Conservation (phyloP, 2,113 vertebrate species). For the Ochotona curzoniae region DNA sequence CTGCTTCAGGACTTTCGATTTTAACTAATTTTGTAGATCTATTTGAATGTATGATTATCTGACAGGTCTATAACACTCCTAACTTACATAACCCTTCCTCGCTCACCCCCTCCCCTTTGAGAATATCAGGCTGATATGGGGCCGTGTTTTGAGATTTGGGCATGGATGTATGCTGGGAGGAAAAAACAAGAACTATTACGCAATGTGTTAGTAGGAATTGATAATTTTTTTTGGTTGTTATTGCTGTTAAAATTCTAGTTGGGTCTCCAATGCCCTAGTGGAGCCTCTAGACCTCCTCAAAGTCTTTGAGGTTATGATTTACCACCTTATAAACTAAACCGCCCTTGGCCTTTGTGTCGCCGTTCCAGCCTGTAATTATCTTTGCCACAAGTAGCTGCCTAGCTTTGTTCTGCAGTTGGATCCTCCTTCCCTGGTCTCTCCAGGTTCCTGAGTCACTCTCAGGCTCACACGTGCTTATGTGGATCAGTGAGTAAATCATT, state of each 20-base stretch:
- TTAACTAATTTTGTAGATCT: not conserved
- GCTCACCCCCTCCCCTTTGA: not conserved
- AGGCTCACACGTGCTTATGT: not conserved
- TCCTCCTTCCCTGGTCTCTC: slow-evolving; percentile 75
- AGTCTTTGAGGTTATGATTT: slow-evolving; percentile 83
- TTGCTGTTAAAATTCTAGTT: slow-evolving; percentile 26
- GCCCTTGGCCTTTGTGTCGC: slow-evolving; percentile 65
- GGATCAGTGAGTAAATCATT: not conserved
- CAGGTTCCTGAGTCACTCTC: slow-evolving; percentile 30
- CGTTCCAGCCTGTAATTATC: slow-evolving; percentile 78
- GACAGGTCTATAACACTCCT: not conserved
- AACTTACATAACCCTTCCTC: not conserved
- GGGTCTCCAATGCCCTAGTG: not conserved
- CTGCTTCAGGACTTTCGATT: not conserved
- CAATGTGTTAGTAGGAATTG: too few relatives aligned
- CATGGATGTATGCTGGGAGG: not conserved
- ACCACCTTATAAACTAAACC: slow-evolving; percentile 78
- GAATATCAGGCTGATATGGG: not conserved
- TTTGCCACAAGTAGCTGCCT: slow-evolving; percentile 63
- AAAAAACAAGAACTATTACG: not conserved
- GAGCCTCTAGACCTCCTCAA: slow-evolving; percentile 62
- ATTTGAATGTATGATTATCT: not conserved
- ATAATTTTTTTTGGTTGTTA: not conserved
- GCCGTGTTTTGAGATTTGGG: too few relatives aligned
- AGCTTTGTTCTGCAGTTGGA: slow-evolving; percentile 78